Evolutionary conservation across 2,888 invertebrate species (phyloP).

Genomic region (Lasioglossum villosulum): DNA sequence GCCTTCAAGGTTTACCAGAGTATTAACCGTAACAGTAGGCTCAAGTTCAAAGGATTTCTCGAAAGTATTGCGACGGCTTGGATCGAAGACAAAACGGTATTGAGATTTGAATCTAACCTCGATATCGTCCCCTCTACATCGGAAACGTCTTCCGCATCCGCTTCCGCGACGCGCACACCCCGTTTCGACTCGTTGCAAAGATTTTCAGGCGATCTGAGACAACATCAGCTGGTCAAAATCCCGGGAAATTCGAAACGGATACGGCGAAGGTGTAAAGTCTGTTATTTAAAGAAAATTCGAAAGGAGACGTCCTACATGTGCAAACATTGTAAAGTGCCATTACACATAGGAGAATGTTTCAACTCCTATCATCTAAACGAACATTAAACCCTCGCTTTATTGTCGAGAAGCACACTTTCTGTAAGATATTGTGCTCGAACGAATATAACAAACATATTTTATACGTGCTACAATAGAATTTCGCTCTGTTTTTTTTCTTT

Average conservation of each 20-base stretch:
- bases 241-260: not conserved
- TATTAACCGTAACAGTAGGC: conserved; percentile 3
- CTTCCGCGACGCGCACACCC: not conserved
- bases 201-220: conserved; percentile 5
- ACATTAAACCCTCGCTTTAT: not conserved
- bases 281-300: conserved; percentile 9
- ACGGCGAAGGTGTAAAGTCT: conserved; percentile 19
- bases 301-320: conserved; percentile 9
- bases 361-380: not conserved
- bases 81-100: conserved; percentile 5
- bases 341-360: conserved; percentile 13
- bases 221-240: not conserved
- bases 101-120: not conserved
- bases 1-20: not conserved
- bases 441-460: not conserved
- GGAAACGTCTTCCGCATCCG: not conserved
- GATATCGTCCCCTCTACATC: conserved; percentile 3
- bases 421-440: conserved; percentile 6
- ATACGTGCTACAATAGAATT: not conserved
- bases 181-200: conserved; percentile 4
- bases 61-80: not conserved
- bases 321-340: conserved; percentile 14
- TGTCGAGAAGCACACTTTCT: not conserved
- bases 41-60: conserved; percentile 1
- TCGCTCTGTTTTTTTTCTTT: not conserved